phyloP scores from a whole-genome alignment of 2,797 vertebrate species.

The Gymnoscopelus microlampas region DNA sequence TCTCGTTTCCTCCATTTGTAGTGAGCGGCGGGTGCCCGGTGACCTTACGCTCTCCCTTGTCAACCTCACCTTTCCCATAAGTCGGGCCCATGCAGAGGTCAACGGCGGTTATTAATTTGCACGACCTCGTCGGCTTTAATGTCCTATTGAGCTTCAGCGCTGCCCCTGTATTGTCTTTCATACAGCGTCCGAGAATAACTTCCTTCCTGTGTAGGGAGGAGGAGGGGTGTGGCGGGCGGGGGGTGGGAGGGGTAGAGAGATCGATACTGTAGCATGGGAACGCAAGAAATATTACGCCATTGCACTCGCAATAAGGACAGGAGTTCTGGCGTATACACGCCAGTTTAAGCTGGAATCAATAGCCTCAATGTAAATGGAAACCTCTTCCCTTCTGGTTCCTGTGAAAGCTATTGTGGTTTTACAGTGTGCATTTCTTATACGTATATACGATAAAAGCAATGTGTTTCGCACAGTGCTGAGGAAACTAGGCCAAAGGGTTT shows the following conservation, averaged over 20 bases:
- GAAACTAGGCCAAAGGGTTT: slow-evolving; percentile 22
- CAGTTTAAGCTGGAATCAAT: slow-evolving; percentile 62
- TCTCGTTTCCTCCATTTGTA: slow-evolving; percentile 56
- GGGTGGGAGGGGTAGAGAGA: slow-evolving; percentile 23
- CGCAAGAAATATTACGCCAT: slow-evolving; percentile 65
- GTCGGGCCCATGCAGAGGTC: slow-evolving; percentile 55
- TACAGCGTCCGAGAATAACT: slow-evolving; percentile 64
- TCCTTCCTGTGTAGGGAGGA: slow-evolving; percentile 65
- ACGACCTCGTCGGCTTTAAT: slow-evolving; percentile 57
- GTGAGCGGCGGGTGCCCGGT: slow-evolving; percentile 15
- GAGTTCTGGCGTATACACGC: slow-evolving; percentile 50
- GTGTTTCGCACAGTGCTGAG: slow-evolving; percentile 22
- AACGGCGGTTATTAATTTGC: slow-evolving; percentile 62
- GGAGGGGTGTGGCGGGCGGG: too few species aligned
- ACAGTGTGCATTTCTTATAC: slow-evolving; percentile 40
- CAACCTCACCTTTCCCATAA: slow-evolving; percentile 58
- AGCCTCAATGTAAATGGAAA: slow-evolving; percentile 62
- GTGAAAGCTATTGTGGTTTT: slow-evolving; percentile 30
- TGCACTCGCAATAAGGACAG: slow-evolving; percentile 47
- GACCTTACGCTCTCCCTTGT: slow-evolving; percentile 52
- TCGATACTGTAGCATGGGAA: slow-evolving; percentile 66
- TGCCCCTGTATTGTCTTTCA: slow-evolving; percentile 71
- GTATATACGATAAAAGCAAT: slow-evolving; percentile 10
- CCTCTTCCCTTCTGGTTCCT: slow-evolving; percentile 40
- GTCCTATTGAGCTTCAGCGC: slow-evolving; percentile 53